Percentiles rank a stretch among this genome's conserved stretches.
phyloP scores from a whole-genome alignment of 2,888 invertebrate species.

The Stenodema calcarata region DNA sequence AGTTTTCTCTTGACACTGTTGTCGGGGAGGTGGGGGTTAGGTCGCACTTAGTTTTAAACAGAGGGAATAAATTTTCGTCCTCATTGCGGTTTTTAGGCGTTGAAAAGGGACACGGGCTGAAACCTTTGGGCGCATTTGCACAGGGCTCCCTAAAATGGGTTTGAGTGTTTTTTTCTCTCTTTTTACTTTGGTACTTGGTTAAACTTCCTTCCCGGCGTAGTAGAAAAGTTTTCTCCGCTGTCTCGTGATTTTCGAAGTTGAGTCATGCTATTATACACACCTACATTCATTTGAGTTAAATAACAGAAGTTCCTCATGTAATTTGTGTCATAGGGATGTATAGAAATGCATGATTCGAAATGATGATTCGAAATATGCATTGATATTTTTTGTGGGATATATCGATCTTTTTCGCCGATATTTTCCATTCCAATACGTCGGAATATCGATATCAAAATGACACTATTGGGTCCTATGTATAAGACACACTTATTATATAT shows the following conservation, averaged over 20 bases:
- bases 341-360: no score
- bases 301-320: no score
- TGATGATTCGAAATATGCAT: no score
- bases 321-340: no score
- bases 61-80: constrained; percentile 24
- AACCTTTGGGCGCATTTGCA: background rate
- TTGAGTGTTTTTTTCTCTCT: background rate
- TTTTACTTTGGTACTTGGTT: background rate
- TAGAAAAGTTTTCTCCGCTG: background rate
- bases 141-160: background rate
- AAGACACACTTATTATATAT: no score
- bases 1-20: background rate
- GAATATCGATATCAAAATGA: no score
- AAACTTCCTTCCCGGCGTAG: background rate
- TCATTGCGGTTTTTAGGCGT: constrained; percentile 23
- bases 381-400: no score
- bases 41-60: constrained; percentile 32
- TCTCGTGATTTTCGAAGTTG: background rate
- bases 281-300: no score
- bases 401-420: no score
- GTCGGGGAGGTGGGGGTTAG: background rate
- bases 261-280: background rate
- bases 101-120: background rate
- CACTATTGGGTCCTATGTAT: no score
- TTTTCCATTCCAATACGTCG: no score